Percentiles rank a stretch among this genome's conserved stretches.
These are phyloP conservation scores for Autographa pulchrina DNA, from an alignment of 2,888 invertebrate genomes.

Conservation along the genomic window DNA sequence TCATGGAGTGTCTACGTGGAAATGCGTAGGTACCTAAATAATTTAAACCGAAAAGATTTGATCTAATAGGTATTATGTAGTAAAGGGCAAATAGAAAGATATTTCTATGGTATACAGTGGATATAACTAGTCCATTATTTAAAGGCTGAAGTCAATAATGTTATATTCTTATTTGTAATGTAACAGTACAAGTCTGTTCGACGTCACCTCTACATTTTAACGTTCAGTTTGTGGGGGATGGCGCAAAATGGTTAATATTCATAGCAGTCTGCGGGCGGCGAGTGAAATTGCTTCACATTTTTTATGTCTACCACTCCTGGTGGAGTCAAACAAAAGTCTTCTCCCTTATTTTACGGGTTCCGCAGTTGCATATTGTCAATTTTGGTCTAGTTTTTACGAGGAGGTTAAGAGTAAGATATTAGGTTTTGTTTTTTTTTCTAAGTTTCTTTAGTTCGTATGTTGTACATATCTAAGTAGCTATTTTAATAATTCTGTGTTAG, in stretches of 20 bases:
- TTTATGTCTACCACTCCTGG: conserved; percentile 75
- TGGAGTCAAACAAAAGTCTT: conserved; percentile 67
- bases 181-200: not conserved
- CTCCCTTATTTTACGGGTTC: conserved; percentile 41
- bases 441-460: not conserved
- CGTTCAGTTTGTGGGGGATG: conserved; percentile 61
- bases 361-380: conserved; percentile 27
- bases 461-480: not conserved
- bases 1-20: no score
- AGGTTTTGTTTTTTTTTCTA: not conserved
- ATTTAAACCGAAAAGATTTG: no score
- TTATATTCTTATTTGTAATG: not conserved
- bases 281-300: conserved; percentile 86
- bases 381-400: conserved; percentile 34
- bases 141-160: no score
- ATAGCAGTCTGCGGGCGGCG: conserved; percentile 83
- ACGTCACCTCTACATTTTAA: conserved; percentile 41
- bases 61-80: no score
- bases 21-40: no score
- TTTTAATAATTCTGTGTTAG: not conserved
- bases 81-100: no score
- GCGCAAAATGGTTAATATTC: conserved; percentile 86
- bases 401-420: not conserved
- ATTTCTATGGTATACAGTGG: no score
- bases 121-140: no score